phyloP scores from a whole-genome alignment of 2,888 invertebrate species.

The Smittia sp. region DNA sequence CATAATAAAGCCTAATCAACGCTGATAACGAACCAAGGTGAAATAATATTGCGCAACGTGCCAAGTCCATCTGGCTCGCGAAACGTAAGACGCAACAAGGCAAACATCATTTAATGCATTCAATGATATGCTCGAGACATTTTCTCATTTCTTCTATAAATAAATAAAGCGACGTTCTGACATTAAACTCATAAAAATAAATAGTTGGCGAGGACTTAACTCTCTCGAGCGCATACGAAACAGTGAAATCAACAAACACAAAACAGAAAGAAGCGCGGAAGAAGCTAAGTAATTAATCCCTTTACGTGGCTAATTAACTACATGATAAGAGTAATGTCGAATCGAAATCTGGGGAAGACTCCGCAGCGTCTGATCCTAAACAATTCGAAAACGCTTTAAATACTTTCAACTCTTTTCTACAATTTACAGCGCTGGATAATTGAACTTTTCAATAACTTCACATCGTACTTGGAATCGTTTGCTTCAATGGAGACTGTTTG shows the following conservation, averaged over 20 bases:
- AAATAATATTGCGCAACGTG: not conserved
- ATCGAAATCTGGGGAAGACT: not conserved
- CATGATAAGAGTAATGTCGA: not conserved
- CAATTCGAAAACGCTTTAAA: not conserved
- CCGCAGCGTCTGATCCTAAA: not conserved
- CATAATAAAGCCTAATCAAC: not conserved
- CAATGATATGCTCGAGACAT: constrained; percentile 8
- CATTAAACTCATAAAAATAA: constrained; percentile 20
- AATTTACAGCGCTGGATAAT: constrained; percentile 1
- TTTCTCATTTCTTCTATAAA: not conserved
- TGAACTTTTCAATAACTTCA: constrained; percentile 1
- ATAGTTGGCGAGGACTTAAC: not conserved
- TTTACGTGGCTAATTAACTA: constrained; percentile 20
- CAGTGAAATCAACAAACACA: not conserved
- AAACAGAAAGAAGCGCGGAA: not conserved
- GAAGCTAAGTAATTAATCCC: constrained; percentile 21
- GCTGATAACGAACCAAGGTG: not conserved
- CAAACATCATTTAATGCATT: constrained; percentile 7
- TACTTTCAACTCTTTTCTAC: not conserved
- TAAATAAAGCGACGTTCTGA: not conserved
- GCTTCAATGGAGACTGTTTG: not conserved
- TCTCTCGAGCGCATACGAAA: not conserved
- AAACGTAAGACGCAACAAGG: not conserved
- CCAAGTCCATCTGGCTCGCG: not conserved
- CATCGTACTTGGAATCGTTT: not conserved